These are phyloP conservation scores for Acanthococcus lagerstroemiae DNA, from an alignment of 2,888 invertebrate genomes.

Conservation along the genomic window DNA sequence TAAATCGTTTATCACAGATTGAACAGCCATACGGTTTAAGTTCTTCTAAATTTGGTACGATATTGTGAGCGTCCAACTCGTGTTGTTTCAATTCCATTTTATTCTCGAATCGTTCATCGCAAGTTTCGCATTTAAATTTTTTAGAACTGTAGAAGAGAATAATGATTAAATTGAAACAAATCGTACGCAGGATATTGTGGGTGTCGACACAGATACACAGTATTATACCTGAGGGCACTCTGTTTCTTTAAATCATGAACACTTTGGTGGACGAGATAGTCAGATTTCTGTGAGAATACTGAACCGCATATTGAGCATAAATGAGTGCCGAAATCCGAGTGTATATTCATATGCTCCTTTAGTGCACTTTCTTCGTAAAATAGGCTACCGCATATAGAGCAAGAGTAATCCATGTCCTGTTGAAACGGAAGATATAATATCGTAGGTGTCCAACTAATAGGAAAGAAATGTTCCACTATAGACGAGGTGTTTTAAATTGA, in stretches of 20 bases:
- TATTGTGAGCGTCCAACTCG: slow-evolving; percentile 15
- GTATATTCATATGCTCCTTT: slow-evolving; percentile 22
- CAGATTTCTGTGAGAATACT: slow-evolving; percentile 5
- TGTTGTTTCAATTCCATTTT: slow-evolving; percentile 20
- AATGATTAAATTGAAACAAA: neutral
- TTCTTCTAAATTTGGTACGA: slow-evolving; percentile 20
- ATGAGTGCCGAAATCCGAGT: slow-evolving; percentile 12
- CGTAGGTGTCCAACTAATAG: neutral
- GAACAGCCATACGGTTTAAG: slow-evolving; percentile 32
- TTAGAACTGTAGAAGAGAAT: neutral
- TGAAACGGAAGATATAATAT: neutral
- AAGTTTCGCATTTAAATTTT: slow-evolving; percentile 23
- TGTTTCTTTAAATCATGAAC: slow-evolving; percentile 14
- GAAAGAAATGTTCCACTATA: neutral
- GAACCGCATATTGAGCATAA: slow-evolving; percentile 11
- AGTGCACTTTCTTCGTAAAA: slow-evolving; percentile 26
- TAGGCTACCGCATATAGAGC: slow-evolving; percentile 27
- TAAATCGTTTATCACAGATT: slow-evolving; percentile 34
- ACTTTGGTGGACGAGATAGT: slow-evolving; percentile 13
- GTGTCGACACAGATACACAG: neutral
- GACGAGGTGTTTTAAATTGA: neutral
- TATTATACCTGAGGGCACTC: neutral
- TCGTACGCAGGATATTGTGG: neutral
- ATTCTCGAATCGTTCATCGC: slow-evolving; percentile 7
- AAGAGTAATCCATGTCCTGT: slow-evolving; percentile 20